A percentile compares a stretch with the other conserved stretches of the same genome.
Evolutionary conservation across 2,113 vertebrate species (phyloP).

Genomic region (Takifugu flavidus): DNA sequence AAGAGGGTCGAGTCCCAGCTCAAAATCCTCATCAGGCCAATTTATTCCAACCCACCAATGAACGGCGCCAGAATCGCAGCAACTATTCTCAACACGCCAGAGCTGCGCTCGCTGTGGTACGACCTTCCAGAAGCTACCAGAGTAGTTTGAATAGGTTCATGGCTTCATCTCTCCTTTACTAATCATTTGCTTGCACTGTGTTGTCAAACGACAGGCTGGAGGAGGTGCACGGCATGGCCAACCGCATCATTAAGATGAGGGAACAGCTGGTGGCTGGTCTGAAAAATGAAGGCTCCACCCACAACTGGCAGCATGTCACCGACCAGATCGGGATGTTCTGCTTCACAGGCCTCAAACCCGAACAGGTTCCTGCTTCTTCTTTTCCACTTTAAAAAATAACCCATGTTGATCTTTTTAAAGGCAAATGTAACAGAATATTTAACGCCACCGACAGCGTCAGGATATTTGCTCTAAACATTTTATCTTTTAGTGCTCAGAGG

Average conservation of each 20-base stretch:
- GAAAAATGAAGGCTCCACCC: slow-evolving; percentile 90
- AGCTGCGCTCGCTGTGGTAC: slow-evolving; percentile 89
- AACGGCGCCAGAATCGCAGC: slow-evolving; percentile 93
- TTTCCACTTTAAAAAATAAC: not conserved
- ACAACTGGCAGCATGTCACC: slow-evolving; percentile 94
- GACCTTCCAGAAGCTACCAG: not conserved
- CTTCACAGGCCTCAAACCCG: slow-evolving; percentile 94
- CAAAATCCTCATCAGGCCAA: slow-evolving; percentile 96
- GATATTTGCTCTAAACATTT: too few relatives aligned
- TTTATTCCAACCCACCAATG: slow-evolving; percentile 96
- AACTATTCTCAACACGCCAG: slow-evolving; percentile 86
- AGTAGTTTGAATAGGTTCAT: not conserved
- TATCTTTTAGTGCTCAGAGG: too few relatives aligned
- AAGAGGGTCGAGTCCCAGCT: slow-evolving; percentile 95
- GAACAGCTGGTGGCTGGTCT: slow-evolving; percentile 89
- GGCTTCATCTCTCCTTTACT: not conserved
- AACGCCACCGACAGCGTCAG: too few relatives aligned
- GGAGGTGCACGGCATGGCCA: slow-evolving; percentile 93
- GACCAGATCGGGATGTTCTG: slow-evolving; percentile 99
- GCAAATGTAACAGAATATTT: too few relatives aligned
- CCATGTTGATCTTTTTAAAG: not conserved
- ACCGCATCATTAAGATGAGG: slow-evolving; percentile 94
- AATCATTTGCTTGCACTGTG: not conserved
- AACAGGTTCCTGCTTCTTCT: slow-evolving; percentile 78
- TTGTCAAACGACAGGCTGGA: slow-evolving; percentile 74